Evolutionary conservation across 2,888 invertebrate species (phyloP).

Genomic region (Melanostoma mellinum): DNA sequence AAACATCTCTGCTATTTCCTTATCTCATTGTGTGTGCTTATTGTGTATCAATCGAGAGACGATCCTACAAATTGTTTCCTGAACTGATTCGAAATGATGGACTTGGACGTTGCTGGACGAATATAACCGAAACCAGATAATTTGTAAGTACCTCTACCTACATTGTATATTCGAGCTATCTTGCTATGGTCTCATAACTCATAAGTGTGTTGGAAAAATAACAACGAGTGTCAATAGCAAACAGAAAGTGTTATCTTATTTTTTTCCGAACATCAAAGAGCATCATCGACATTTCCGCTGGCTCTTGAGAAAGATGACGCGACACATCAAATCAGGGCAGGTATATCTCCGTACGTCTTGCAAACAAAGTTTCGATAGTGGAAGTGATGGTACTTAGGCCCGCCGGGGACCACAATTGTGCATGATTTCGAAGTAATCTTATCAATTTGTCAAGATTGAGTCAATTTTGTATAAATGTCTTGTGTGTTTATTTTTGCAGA

Average conservation of each 20-base stretch:
- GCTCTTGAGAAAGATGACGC: slow-evolving; percentile 55
- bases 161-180: not conserved
- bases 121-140: not conserved
- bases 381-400: slow-evolving; percentile 30
- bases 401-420: slow-evolving; percentile 40
- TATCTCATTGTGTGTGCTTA: slow-evolving; percentile 56
- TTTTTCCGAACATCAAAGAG: slow-evolving; percentile 61
- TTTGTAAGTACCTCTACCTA: not conserved
- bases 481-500: slow-evolving; percentile 61
- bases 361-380: slow-evolving; percentile 56
- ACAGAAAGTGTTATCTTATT: slow-evolving; percentile 25
- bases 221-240: slow-evolving; percentile 44
- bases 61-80: slow-evolving; percentile 69
- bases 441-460: slow-evolving; percentile 69
- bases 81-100: slow-evolving; percentile 17
- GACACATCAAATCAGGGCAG: slow-evolving; percentile 60
- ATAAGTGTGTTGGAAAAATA: slow-evolving; percentile 4
- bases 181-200: no score
- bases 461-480: no score
- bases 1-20: slow-evolving; percentile 56
- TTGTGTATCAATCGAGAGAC: slow-evolving; percentile 60
- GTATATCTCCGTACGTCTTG: slow-evolving; percentile 47
- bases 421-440: slow-evolving; percentile 62
- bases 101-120: not conserved
- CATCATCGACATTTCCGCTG: slow-evolving; percentile 67